A percentile compares a stretch with the other conserved stretches of the same genome.
These are phyloP conservation scores for Hyperoodon ampullatus DNA, from an alignment of 2,113 vertebrate species.

Conservation along the genomic window DNA sequence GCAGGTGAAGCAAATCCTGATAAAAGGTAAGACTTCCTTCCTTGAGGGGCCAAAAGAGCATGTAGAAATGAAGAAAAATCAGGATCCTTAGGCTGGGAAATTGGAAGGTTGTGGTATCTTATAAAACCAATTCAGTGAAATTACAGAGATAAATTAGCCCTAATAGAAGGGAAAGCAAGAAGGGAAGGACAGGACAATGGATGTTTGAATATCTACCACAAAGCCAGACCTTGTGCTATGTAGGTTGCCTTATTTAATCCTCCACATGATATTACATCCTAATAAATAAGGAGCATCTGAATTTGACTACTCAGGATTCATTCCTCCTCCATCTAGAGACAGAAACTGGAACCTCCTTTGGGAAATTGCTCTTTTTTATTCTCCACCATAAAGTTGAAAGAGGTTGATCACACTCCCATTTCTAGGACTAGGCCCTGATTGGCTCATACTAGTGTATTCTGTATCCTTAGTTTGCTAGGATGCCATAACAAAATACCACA, in stretches of 20 bases:
- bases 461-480: neutral
- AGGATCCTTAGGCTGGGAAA: neutral
- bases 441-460: neutral
- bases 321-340: neutral
- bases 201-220: neutral
- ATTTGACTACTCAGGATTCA: neutral
- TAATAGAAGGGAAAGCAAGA: neutral
- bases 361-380: conserved; percentile 13
- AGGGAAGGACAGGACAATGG: neutral
- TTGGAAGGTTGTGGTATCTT: neutral
- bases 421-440: neutral
- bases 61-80: neutral
- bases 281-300: neutral
- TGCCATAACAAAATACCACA: neutral
- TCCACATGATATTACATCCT: neutral
- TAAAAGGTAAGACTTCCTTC: neutral
- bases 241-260: neutral
- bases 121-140: neutral
- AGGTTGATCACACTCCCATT: neutral
- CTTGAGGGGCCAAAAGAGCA: neutral
- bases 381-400: conserved; percentile 4
- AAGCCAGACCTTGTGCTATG: neutral
- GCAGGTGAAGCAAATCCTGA: neutral
- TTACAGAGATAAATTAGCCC: neutral
- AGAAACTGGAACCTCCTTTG: neutral